Evolutionary conservation across 2,797 vertebrate genomes (phyloP).

Genomic region (Hydrophis major): DNA sequence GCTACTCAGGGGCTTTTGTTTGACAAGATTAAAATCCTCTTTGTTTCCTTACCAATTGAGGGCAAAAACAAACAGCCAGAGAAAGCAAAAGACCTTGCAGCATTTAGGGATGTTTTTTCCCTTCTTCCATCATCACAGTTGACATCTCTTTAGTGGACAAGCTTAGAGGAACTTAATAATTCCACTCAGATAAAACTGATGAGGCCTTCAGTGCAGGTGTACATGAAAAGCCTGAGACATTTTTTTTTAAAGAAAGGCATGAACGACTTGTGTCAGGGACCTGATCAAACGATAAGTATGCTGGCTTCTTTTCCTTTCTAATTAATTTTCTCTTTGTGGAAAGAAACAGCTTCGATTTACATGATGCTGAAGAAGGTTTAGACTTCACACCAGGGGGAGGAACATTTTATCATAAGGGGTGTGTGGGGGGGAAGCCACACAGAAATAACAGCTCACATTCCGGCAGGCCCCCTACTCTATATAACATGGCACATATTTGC

Average conservation of each 20-base stretch:
- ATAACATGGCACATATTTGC: neutral
- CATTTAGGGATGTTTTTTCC: conserved; percentile 54
- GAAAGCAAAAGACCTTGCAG: conserved; percentile 72
- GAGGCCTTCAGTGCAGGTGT: conserved; percentile 72
- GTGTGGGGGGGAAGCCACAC: neutral
- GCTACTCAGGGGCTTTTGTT: conserved; percentile 75
- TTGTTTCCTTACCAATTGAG: conserved; percentile 79
- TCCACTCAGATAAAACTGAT: conserved; percentile 73
- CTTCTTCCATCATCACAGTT: conserved; percentile 53
- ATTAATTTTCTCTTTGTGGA: conserved; percentile 70
- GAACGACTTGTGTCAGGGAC: conserved; percentile 74
- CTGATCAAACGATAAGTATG: conserved; percentile 73
- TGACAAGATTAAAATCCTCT: conserved; percentile 78
- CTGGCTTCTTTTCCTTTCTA: conserved; percentile 66
- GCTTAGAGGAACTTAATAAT: conserved; percentile 65
- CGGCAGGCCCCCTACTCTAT: neutral
- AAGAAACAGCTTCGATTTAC: conserved; percentile 56
- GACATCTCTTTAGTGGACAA: conserved; percentile 63
- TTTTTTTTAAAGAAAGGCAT: conserved; percentile 59
- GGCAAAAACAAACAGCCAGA: conserved; percentile 77
- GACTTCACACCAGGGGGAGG: conserved; percentile 18
- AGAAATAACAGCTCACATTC: conserved; percentile 25
- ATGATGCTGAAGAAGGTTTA: conserved; percentile 27
- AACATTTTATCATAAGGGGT: neutral
- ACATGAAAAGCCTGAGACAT: conserved; percentile 65